phyloP scores from a whole-genome alignment of 2,113 vertebrate genomes.

The Gasterosteus aculeatus region DNA sequence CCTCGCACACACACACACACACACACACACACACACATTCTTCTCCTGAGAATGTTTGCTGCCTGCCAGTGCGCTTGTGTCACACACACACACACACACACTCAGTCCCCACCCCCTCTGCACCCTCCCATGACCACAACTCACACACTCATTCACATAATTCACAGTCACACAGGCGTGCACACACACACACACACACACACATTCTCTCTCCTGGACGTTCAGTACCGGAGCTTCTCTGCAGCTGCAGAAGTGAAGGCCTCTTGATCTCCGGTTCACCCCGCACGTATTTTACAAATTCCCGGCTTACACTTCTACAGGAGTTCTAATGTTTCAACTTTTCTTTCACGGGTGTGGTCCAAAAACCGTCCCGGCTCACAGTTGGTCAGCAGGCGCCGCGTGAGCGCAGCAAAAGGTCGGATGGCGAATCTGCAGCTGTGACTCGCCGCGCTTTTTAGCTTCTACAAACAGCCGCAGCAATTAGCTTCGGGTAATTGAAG shows the following conservation, averaged over 20 bases:
- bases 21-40: slow-evolving; percentile 26
- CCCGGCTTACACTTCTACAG: not conserved
- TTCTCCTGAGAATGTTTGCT: slow-evolving; percentile 39
- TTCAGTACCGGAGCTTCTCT: slow-evolving; percentile 18
- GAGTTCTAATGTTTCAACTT: not conserved
- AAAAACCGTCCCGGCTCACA: not conserved
- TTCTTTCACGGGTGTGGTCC: not conserved
- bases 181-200: slow-evolving; percentile 14
- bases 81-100: slow-evolving; percentile 23
- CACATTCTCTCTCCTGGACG: slow-evolving; percentile 18
- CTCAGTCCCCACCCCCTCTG: slow-evolving; percentile 13
- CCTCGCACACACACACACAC: slow-evolving; percentile 38
- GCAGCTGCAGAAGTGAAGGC: not conserved
- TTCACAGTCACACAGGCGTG: slow-evolving; percentile 42
- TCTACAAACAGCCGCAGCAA: slow-evolving; percentile 4
- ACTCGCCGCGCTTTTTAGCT: too few species aligned
- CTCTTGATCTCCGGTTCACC: not conserved
- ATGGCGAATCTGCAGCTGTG: not conserved
- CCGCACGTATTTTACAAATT: not conserved
- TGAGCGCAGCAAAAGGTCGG: not conserved
- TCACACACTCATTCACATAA: slow-evolving; percentile 60
- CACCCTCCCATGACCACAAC: slow-evolving; percentile 8
- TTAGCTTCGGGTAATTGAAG: slow-evolving; percentile 1
- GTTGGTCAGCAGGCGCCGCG: too few species aligned
- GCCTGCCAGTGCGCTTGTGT: slow-evolving; percentile 33